A percentile compares a stretch with the other conserved stretches of the same genome.
These are phyloP conservation scores for Tychaedon coryphoeus DNA, from an alignment of 2,113 vertebrate genomes.

Conservation along the genomic window DNA sequence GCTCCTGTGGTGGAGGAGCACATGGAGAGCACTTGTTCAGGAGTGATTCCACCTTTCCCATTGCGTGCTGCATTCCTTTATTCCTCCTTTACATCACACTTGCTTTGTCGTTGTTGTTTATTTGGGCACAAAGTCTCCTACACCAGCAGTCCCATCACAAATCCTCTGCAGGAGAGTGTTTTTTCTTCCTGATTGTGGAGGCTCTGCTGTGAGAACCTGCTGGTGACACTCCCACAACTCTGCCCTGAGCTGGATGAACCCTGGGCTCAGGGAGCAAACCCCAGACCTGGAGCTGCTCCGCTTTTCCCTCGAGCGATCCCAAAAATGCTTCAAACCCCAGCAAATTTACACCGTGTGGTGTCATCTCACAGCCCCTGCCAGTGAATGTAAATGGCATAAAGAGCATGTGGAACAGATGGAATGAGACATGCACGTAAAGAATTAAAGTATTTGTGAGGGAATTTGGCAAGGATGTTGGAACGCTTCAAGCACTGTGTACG, in stretches of 20 bases:
- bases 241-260: neutral
- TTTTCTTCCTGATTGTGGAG: neutral
- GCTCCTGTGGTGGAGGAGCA: neutral
- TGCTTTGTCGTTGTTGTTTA: neutral
- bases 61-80: neutral
- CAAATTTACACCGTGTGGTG: conserved; percentile 42
- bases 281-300: neutral
- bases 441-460: conserved; percentile 68
- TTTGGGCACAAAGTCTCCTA: neutral
- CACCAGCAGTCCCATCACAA: neutral
- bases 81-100: neutral
- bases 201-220: neutral
- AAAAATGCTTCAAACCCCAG: neutral
- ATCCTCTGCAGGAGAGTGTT: neutral
- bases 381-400: conserved; percentile 64
- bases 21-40: neutral
- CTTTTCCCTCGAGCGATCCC: neutral
- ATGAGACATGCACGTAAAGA: conserved; percentile 66
- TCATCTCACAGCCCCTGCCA: conserved; percentile 61
- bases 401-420: conserved; percentile 70
- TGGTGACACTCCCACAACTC: neutral
- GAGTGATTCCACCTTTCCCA: neutral
- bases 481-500: conserved; percentile 33
- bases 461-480: conserved; percentile 62
- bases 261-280: neutral